Conservation (phyloP, 2,797 vertebrate species). For the Arrhamphus sclerolepis region DNA sequence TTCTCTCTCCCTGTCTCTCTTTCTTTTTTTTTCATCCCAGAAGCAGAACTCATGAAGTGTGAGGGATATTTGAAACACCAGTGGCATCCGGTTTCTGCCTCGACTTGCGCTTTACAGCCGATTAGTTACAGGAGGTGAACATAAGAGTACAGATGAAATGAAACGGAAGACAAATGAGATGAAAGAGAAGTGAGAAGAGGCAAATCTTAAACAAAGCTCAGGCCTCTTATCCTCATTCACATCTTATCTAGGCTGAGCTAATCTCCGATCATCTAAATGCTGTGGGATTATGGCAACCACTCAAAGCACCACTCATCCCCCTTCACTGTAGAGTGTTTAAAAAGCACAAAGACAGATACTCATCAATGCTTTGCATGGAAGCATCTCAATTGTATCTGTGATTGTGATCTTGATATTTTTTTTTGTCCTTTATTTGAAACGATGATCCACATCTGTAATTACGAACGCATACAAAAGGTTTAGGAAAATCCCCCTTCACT, state of each 20-base stretch:
- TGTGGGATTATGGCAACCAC: slow-evolving; percentile 34
- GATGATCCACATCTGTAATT: no score
- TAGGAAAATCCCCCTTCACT: no score
- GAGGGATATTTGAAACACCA: slow-evolving; percentile 60
- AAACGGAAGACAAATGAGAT: slow-evolving; percentile 46
- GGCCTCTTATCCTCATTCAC: slow-evolving; percentile 52
- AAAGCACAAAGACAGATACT: slow-evolving; percentile 8
- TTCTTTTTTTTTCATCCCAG: slow-evolving; percentile 4
- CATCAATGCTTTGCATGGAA: neutral
- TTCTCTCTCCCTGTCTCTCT: neutral
- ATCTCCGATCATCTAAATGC: slow-evolving; percentile 59
- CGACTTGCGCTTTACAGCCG: slow-evolving; percentile 67
- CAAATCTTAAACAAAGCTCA: slow-evolving; percentile 30
- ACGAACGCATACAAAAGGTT: no score
- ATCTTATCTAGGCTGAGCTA: slow-evolving; percentile 48
- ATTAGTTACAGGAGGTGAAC: slow-evolving; percentile 70
- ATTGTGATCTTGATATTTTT: neutral
- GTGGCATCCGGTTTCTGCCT: slow-evolving; percentile 71
- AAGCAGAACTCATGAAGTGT: slow-evolving; percentile 68
- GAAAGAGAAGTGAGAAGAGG: slow-evolving; percentile 16
- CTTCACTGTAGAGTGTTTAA: neutral
- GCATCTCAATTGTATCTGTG: neutral
- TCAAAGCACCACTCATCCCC: slow-evolving; percentile 10
- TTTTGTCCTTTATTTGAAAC: no score
- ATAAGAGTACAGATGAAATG: slow-evolving; percentile 59